A percentile compares a stretch with the other conserved stretches of the same genome.
phyloP scores from a whole-genome alignment of 2,113 vertebrate genomes.

The Petrocephalus microphthalmus region DNA sequence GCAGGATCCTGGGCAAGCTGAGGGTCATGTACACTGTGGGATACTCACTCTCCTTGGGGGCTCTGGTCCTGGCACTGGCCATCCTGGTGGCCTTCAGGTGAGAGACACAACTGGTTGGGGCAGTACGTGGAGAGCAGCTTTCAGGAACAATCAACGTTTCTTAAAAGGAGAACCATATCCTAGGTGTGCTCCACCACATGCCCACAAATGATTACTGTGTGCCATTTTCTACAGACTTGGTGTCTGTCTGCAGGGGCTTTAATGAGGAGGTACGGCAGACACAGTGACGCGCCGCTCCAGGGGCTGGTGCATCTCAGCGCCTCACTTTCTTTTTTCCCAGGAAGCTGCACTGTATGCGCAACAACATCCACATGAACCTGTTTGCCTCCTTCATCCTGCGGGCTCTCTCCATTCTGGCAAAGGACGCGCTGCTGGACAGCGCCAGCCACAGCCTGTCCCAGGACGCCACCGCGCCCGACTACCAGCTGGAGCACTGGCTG shows the following conservation, averaged over 20 bases:
- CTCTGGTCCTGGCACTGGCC: slow-evolving; percentile 75
- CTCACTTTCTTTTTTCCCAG: slow-evolving; percentile 50
- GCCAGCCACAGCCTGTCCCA: slow-evolving; percentile 73
- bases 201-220: neutral
- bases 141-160: neutral
- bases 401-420: slow-evolving; percentile 82
- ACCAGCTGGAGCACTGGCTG: slow-evolving; percentile 66
- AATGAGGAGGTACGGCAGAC: neutral
- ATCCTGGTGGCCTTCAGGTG: slow-evolving; percentile 85
- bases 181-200: neutral
- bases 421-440: slow-evolving; percentile 75
- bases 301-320: neutral
- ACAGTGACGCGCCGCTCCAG: no score
- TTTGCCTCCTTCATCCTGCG: slow-evolving; percentile 90
- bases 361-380: slow-evolving; percentile 95
- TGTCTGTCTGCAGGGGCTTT: neutral
- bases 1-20: slow-evolving; percentile 68
- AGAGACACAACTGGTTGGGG: neutral
- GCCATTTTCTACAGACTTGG: neutral
- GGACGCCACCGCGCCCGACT: slow-evolving; percentile 45
- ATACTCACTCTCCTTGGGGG: slow-evolving; percentile 78
- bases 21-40: slow-evolving; percentile 87
- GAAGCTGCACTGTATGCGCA: slow-evolving; percentile 89
- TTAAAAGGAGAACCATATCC: neutral
- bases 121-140: neutral